Conservation (phyloP, 92 coral and sea anemone genomes). For the Palythoa heliodiscus region DNA sequence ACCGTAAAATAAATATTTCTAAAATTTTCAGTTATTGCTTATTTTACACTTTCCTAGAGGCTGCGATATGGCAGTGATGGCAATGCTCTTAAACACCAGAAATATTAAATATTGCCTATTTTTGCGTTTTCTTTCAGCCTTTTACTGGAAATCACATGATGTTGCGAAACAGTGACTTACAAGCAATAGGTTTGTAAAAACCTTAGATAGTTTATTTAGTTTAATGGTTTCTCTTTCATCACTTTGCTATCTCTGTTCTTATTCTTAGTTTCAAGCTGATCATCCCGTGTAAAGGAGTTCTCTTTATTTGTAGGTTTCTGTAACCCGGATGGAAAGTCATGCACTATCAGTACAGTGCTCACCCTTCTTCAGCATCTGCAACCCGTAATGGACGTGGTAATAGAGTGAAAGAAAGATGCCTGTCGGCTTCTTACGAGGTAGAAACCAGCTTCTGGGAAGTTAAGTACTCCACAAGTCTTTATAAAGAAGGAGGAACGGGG, state of each 20-base stretch:
- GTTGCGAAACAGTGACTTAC: background rate
- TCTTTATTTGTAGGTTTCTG: slow-evolving; percentile 37
- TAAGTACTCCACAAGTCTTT: no score
- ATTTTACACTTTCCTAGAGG: no score
- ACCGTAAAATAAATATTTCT: background rate
- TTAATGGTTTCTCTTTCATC: background rate
- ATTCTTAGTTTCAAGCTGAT: background rate
- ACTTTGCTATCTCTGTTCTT: background rate
- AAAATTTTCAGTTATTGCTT: background rate
- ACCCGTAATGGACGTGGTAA: slow-evolving; percentile 24
- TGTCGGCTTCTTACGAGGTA: slow-evolving; percentile 14
- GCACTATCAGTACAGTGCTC: slow-evolving; percentile 6
- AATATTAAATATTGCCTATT: no score
- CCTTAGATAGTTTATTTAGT: no score
- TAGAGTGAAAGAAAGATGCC: slow-evolving; percentile 15
- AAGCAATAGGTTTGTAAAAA: no score
- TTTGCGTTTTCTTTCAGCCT: background rate
- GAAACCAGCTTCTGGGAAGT: no score
- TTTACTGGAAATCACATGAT: background rate
- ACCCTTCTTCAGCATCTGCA: slow-evolving; percentile 29
- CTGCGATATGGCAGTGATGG: no score
- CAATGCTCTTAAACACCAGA: no score
- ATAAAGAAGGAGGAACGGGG: no score
- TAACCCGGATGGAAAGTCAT: slow-evolving; percentile 48
- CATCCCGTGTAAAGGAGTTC: background rate